phyloP scores from a whole-genome alignment of 1,140 invertebrate species.

The Zaprionus inermis region DNA sequence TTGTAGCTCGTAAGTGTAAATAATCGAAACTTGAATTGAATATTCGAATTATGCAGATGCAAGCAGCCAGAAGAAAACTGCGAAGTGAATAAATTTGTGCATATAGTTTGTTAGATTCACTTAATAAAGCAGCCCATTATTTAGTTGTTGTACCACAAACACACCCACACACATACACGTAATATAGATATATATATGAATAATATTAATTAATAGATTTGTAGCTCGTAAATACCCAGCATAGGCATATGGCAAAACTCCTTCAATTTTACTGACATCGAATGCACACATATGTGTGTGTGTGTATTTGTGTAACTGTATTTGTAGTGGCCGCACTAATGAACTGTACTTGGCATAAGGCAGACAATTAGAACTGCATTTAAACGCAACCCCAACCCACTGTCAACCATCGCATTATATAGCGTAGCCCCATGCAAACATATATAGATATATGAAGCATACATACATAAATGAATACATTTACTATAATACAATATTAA shows the following conservation, averaged over 20 bases:
- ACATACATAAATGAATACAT: constrained; percentile 21
- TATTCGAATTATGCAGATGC: constrained; percentile 36
- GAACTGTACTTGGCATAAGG: constrained; percentile 57
- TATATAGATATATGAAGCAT: no score
- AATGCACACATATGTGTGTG: constrained; percentile 2
- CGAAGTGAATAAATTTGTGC: constrained; percentile 75
- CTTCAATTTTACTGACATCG: constrained; percentile 62
- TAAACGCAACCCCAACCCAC: constrained; percentile 14
- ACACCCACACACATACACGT: constrained; percentile 22
- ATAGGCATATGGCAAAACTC: constrained; percentile 61
- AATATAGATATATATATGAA: constrained; percentile 19
- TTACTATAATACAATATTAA: constrained; percentile 43
- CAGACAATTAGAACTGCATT: constrained; percentile 64
- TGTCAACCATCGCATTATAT: constrained; percentile 18
- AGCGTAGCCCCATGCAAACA: not conserved
- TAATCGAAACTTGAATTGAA: constrained; percentile 34
- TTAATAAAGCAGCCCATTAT: constrained; percentile 51
- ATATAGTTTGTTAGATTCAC: constrained; percentile 69
- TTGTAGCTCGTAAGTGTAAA: constrained; percentile 40
- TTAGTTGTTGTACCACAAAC: constrained; percentile 66
- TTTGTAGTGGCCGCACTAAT: constrained; percentile 56
- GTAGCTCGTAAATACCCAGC: constrained; percentile 52
- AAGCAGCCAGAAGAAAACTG: constrained; percentile 1
- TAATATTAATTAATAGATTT: constrained; percentile 40
- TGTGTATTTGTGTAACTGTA: constrained; percentile 10